phyloP scores from a whole-genome alignment of 2,797 vertebrate species.

The Lepidocolaptes lacrymiger region DNA sequence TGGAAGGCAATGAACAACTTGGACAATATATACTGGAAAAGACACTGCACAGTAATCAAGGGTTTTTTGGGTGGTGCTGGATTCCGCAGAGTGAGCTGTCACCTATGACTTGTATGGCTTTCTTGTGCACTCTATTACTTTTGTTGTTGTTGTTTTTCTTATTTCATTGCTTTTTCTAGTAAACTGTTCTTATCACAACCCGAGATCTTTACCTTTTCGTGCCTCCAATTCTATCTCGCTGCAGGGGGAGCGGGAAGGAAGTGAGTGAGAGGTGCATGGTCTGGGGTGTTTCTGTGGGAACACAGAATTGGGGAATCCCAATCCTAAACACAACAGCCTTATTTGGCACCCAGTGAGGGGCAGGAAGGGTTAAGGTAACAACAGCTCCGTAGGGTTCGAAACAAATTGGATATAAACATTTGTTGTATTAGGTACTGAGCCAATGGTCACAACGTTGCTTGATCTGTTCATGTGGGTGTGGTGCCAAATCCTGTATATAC shows the following conservation, averaged over 20 bases:
- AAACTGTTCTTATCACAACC: neutral
- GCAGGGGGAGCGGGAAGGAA: neutral
- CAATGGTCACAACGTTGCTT: neutral
- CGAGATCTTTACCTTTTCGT: neutral
- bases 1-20: neutral
- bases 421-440: neutral
- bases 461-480: neutral
- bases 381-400: neutral
- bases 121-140: neutral
- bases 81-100: neutral
- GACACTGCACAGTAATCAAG: neutral
- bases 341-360: neutral
- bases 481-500: neutral
- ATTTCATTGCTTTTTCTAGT: neutral
- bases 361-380: neutral
- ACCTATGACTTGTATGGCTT: fast-evolving
- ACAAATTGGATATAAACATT: neutral
- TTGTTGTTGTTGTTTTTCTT: neutral
- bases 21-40: neutral
- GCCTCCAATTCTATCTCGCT: neutral
- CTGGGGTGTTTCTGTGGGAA: neutral
- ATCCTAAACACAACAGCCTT: neutral
- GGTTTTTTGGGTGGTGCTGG: neutral
- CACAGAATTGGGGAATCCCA: neutral
- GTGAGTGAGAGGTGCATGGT: neutral